Evolutionary conservation across 2,113 vertebrate species (phyloP), one percentile per base, ranked within the genome.

Genomic region (Panthera uncia): DNA sequence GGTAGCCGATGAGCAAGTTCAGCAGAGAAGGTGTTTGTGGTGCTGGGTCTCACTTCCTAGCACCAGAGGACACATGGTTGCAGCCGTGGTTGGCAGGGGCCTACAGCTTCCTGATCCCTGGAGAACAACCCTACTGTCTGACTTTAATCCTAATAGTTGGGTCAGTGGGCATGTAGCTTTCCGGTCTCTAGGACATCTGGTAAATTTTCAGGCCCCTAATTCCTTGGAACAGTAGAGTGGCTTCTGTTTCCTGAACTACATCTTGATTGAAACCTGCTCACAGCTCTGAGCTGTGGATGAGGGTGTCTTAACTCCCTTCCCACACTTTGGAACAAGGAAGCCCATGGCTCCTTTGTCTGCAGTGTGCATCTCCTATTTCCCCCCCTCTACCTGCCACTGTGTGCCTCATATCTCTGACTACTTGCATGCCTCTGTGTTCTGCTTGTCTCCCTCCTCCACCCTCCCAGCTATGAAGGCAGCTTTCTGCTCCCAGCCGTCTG

Each of bases 51-150:
- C 85, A 76, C 33, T 9, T 68, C 38, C 48, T 29, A 15, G 66
- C 41, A 48, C 41, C 33, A 12, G 6, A 19, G 45, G 71, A 83
- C 50, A 27, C 1, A 1, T 33, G 4, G 61, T 14, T 12, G 57
- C 13, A 4, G 50, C 33, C 27, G 6, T 1, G 0, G 14, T 2
- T 27, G 31, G n/a, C 41, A 38, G 63, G 31, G n/a, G 19, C 5
- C 1, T 1, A 25, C 45, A 23, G 61, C 29, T 27, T 38, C 36
- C 65, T 86, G n/a, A 76, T 13, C 16, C 57, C 55, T 33, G 36
- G 36, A 66, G 23, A 36, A 23, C 15, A 2, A 5, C 57, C 10
- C 3, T 7, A 23, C 25, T 11, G 9, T 19, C 25, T 80, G 80
- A n/a, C n/a, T 71, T 50, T 36, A n/a, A 78, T 63, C 16, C 16